Evolutionary conservation across 2,888 invertebrate genomes (phyloP), one percentile per base, ranked within the genome.

Genomic region (Leptopilina drosophilae): DNA sequence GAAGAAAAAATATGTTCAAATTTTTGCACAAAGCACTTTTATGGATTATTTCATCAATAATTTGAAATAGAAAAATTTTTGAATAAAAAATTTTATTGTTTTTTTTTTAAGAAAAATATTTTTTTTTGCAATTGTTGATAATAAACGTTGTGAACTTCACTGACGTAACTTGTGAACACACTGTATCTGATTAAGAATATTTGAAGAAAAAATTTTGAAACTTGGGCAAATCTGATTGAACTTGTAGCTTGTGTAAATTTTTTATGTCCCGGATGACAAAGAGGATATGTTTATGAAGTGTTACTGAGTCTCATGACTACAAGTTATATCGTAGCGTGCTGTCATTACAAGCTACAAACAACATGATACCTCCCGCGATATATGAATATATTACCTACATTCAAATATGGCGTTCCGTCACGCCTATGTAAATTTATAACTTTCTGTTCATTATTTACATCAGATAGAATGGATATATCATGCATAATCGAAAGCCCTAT

Each of bases 271-370:
- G 83, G 81, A 84, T 84, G 86, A 88, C 87, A 80, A 33, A 83
- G 85, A 84, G 82, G 82, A 86, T 85, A 84, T 87, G 87, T 85
- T 87, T 85, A 85, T 85, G 85, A 86, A 87, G 87, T 86, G 88
- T 88, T 85, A 86, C 84, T 86, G 84, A 82, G 85, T 82, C 84
- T 83, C 84, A 85, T 81, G 82, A 81, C 77, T 82, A 84, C 83
- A 83, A 83, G 84, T 84, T 78, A 82, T 82, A 83, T 80, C 76
- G 81, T 79, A 76, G 77, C 82, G 77, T 73, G 77, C 81, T 82
- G 84, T 85, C 84, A 82, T 86, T 85, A 84, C 85, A 84, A 84
- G 84, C 80, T 77, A 83, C 83, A 79, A 81, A 82, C 78, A 81
- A 84, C 83, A 85, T 76, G 84, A 86, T 84, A 85, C 83, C 82